Evolutionary conservation across 2,113 vertebrate genomes (phyloP).

Genomic region (Oenanthe melanoleuca): DNA sequence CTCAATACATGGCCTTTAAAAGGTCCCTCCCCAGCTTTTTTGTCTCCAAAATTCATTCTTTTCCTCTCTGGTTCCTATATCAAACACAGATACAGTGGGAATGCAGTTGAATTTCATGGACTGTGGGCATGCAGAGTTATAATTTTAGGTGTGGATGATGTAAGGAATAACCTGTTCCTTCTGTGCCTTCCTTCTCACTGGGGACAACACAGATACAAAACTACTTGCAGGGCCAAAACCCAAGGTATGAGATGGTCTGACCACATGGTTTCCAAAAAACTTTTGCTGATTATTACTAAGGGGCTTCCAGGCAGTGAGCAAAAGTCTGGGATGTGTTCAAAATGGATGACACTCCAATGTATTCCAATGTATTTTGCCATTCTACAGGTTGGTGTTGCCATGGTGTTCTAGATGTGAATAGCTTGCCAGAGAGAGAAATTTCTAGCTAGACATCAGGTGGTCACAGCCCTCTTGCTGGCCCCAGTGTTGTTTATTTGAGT

Average conservation of each 20-base stretch:
- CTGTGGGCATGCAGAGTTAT: not conserved
- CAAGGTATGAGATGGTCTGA: not conserved
- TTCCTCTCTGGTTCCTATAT: not conserved
- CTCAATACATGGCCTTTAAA: not conserved
- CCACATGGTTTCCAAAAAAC: not conserved
- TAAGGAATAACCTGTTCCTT: not conserved
- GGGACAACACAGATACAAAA: not conserved
- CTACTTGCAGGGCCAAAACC: not conserved
- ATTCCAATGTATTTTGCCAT: not conserved
- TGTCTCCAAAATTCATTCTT: not conserved
- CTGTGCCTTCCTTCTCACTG: not conserved
- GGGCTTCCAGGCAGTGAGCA: not conserved
- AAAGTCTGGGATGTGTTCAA: not conserved
- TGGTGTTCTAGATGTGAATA: not conserved
- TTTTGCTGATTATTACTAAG: not conserved
- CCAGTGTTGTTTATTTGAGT: conserved; percentile 5
- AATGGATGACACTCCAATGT: not conserved
- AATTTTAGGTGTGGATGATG: rapidly evolving
- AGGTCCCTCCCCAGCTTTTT: not conserved
- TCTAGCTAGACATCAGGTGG: conserved; percentile 5
- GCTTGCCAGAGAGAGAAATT: not conserved
- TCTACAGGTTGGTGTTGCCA: not conserved
- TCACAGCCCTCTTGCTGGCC: not conserved
- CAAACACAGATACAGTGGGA: not conserved
- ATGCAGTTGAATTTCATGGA: rapidly evolving